phyloP scores from a whole-genome alignment of 1,140 invertebrate species.

The Dermatophagoides farinae region DNA sequence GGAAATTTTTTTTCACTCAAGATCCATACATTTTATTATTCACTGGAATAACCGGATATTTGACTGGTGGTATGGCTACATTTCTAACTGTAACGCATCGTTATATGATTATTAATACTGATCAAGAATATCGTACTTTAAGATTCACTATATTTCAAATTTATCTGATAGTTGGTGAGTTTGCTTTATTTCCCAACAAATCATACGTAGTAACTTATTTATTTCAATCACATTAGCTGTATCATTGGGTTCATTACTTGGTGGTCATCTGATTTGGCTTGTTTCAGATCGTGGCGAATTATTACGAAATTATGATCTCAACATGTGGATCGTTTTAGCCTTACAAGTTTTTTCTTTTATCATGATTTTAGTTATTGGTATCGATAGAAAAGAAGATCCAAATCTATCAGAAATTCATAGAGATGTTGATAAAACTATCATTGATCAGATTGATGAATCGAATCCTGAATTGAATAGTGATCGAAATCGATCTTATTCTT shows the following conservation, averaged over 20 bases:
- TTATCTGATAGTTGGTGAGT: not conserved
- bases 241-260: not conserved
- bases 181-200: not conserved
- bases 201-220: no score
- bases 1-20: not conserved
- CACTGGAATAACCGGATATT: not conserved
- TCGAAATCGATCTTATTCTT: not conserved
- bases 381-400: no score
- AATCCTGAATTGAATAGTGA: not conserved
- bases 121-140: not conserved
- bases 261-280: not conserved
- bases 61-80: not conserved
- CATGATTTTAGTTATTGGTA: no score
- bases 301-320: not conserved
- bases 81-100: not conserved
- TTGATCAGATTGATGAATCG: not conserved
- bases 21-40: not conserved
- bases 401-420: no score
- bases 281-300: not conserved
- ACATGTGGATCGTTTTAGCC: not conserved
- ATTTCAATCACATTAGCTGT: not conserved
- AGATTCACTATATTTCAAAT: slow-evolving; percentile 1
- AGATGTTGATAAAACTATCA: not conserved
- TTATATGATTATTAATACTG: not conserved
- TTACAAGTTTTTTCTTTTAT: not conserved